A percentile compares a stretch with the other conserved stretches of the same genome.
These are phyloP conservation scores for Sapayoa aenigma DNA, from an alignment of 2,113 vertebrate genomes.

Conservation along the genomic window DNA sequence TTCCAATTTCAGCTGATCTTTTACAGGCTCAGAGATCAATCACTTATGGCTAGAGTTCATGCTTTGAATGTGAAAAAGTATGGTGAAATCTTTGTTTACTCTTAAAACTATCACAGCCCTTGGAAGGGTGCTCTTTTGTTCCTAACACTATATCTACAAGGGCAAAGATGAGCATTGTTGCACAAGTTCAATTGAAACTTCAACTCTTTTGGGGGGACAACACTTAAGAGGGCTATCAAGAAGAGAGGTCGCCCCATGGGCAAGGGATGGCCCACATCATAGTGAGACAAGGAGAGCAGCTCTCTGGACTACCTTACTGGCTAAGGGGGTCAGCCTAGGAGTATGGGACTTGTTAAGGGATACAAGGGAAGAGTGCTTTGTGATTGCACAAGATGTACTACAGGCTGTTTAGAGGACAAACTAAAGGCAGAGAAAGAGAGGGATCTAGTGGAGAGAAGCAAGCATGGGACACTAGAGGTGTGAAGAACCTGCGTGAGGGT, in stretches of 20 bases:
- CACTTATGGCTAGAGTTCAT: background rate
- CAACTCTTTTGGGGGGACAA: background rate
- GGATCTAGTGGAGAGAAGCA: background rate
- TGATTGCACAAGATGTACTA: background rate
- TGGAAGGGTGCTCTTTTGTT: background rate
- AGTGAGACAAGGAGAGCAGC: fast-evolving
- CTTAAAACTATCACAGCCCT: background rate
- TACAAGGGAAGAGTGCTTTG: background rate
- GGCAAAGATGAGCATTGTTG: background rate
- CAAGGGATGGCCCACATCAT: background rate
- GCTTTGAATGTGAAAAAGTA: background rate
- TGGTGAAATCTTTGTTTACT: background rate
- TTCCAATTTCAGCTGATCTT: background rate
- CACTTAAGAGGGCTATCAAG: background rate
- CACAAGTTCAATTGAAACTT: background rate
- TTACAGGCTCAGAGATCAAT: background rate
- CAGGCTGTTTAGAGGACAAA: background rate
- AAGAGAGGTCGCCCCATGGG: background rate
- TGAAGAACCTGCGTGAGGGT: background rate
- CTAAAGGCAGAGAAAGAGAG: background rate
- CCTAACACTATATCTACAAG: background rate
- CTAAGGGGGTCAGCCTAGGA: background rate
- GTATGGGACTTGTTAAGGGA: no score
- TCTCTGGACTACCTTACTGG: background rate
- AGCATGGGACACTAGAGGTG: background rate